Base-by-base conservation (phyloP, 2,113 vertebrate species). In the Meleagris gallopavo region DNA sequence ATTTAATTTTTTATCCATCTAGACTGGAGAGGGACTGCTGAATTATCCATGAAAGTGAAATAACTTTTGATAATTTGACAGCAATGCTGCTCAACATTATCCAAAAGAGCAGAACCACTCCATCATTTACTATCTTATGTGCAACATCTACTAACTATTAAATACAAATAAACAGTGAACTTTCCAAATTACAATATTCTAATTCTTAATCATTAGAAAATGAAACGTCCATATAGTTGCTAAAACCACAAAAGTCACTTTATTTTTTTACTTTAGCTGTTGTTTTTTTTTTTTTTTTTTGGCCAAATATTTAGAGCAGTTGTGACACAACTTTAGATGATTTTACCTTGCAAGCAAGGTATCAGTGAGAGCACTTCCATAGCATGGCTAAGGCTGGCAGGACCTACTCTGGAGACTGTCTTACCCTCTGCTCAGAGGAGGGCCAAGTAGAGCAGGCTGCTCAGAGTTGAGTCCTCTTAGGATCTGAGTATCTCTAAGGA, bases 11-110 rank as follows among this genome's bases (percentile, higher is more conserved):
- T 95, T 84, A 93, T 89, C 89, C 76, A 69, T 83, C 74, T 92
- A 66, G 71, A 78, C 69, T 74, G 34, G 65, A 84, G 80, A 72
- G 21, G 62, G 54, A 67, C 79, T 91, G 58, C 43, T 96, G 73
- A 95, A 94, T 94, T 95, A 95, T 96, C 94, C 80, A 95, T 94
- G 90, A 90, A 94, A 89, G 48, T 58, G 90, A 94, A 89, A 58
- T 73, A 71, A 83, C 73, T 90, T 82, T 88, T 83, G 88, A 86
- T 92, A 90, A 94, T 95, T 90, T 92, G 77, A 94, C 73, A 90
- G 95, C 67, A 88, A 2, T 92, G 75, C 70, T 94, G 58, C 78
- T 90, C 65, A 82, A 48, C 36, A 81, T 94, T 83, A 83, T 72
- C 74, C 50, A 57, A 32, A 80, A 73, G 71, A 76, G 65, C 21